These are phyloP conservation scores for Lycocorax pyrrhopterus DNA, from an alignment of 2,113 vertebrate genomes.

Conservation along the genomic window DNA sequence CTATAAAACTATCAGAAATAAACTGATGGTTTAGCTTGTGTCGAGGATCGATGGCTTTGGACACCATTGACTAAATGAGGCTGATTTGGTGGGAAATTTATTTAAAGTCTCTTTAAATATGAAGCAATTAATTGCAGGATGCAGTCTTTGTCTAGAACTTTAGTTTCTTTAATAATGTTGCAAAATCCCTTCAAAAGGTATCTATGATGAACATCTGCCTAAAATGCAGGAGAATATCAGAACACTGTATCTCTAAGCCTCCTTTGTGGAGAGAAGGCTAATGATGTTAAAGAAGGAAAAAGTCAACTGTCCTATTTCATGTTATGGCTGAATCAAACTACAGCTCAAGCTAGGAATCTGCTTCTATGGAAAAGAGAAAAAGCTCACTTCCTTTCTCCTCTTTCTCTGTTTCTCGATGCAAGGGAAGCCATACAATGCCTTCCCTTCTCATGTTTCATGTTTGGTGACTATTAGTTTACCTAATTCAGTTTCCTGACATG, in stretches of 20 bases:
- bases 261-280: background rate
- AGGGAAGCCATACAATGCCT: rapidly evolving
- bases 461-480: background rate
- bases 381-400: background rate
- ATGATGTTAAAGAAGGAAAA: background rate
- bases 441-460: rapidly evolving
- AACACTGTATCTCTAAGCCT: background rate
- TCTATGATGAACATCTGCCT: background rate
- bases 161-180: background rate
- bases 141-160: background rate
- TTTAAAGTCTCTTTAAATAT: background rate
- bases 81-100: background rate
- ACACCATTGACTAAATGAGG: background rate
- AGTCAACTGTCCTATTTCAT: background rate
- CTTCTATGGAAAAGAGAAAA: background rate
- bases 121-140: background rate
- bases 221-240: background rate
- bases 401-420: background rate
- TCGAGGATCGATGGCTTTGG: background rate
- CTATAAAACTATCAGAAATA: background rate
- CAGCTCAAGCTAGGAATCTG: background rate
- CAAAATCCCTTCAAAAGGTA: background rate
- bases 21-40: background rate
- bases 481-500: background rate
- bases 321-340: background rate